Evolutionary conservation across 1,140 invertebrate genomes (phyloP).

Genomic region (Ceratina japonica): DNA sequence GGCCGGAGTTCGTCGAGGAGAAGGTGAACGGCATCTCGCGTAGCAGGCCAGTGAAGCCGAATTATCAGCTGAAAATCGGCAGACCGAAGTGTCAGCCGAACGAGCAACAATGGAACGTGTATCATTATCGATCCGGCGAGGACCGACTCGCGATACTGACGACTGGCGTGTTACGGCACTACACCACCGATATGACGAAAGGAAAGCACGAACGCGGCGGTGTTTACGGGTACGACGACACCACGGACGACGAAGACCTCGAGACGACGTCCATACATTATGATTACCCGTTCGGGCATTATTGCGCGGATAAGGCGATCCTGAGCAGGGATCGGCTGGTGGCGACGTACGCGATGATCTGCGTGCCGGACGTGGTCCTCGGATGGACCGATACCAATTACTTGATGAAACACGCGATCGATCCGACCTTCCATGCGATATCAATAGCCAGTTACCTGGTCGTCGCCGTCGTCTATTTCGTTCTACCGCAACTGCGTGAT

Average conservation of each 20-base stretch:
- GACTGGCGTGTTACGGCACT: conserved; percentile 85
- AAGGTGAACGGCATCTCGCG: conserved; percentile 29
- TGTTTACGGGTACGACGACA: conserved; percentile 73
- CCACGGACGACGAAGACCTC: conserved; percentile 72
- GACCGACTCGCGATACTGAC: conserved; percentile 85
- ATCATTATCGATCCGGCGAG: conserved; percentile 81
- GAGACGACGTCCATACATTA: conserved; percentile 79
- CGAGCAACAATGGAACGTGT: conserved; percentile 86
- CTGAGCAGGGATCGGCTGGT: conserved; percentile 71
- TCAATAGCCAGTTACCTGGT: conserved; percentile 86
- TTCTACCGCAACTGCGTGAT: conserved; percentile 90
- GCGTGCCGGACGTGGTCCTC: conserved; percentile 84
- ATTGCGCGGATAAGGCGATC: conserved; percentile 88
- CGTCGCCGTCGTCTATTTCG: conserved; percentile 90
- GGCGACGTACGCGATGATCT: conserved; percentile 86
- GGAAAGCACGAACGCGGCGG: conserved; percentile 67
- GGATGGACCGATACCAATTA: conserved; percentile 86
- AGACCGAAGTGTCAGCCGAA: conserved; percentile 84
- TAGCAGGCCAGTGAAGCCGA: conserved; percentile 20
- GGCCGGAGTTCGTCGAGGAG: conserved; percentile 69
- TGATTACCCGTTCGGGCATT: conserved; percentile 86
- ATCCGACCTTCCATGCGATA: conserved; percentile 87
- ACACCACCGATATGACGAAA: conserved; percentile 79
- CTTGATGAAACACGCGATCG: conserved; percentile 86
- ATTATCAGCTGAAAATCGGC: conserved; percentile 79